Percentiles rank a stretch among this genome's conserved stretches.
These are phyloP conservation scores for Pedicia rivosa DNA, from an alignment of 2,888 invertebrate genomes.

Conservation along the genomic window DNA sequence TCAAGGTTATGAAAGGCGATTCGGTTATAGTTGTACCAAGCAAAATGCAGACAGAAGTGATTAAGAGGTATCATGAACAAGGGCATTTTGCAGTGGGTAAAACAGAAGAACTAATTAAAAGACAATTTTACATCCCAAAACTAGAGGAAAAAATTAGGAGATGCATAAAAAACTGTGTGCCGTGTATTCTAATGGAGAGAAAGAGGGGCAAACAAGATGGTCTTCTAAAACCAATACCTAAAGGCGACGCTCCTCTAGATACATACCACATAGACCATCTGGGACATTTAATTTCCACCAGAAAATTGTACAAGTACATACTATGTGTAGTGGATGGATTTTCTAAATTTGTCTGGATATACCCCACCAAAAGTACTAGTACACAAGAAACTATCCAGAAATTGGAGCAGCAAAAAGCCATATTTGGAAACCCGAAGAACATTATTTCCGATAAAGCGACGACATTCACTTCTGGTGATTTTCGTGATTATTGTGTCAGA, in stretches of 20 bases:
- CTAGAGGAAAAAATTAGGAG: constrained; percentile 5
- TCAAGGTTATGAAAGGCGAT: too few species aligned
- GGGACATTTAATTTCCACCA: constrained; percentile 5
- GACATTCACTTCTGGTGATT: constrained; percentile 15
- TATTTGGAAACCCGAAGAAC: constrained; percentile 22
- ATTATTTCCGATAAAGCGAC: constrained; percentile 22
- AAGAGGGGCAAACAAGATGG: constrained; percentile 18
- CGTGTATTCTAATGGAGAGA: constrained; percentile 3
- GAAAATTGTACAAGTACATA: constrained; percentile 16
- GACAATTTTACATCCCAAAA: constrained; percentile 8
- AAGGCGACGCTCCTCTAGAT: constrained; percentile 8
- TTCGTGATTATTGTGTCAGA: constrained; percentile 20
- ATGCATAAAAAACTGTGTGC: constrained; percentile 7
- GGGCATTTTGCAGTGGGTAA: too few species aligned
- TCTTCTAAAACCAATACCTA: constrained; percentile 17
- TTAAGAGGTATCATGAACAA: too few species aligned
- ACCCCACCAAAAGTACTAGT: constrained; percentile 18
- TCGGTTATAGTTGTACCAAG: too few species aligned
- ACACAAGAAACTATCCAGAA: constrained; percentile 19
- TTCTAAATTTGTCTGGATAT: constrained; percentile 24
- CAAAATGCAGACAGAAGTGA: too few species aligned
- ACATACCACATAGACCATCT: constrained; percentile 11
- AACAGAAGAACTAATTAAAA: constrained; percentile 4
- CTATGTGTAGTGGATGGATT: constrained; percentile 22
- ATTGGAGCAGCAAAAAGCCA: constrained; percentile 16